Base-by-base conservation (phyloP, 2,113 vertebrate species). In the Pica pica region DNA sequence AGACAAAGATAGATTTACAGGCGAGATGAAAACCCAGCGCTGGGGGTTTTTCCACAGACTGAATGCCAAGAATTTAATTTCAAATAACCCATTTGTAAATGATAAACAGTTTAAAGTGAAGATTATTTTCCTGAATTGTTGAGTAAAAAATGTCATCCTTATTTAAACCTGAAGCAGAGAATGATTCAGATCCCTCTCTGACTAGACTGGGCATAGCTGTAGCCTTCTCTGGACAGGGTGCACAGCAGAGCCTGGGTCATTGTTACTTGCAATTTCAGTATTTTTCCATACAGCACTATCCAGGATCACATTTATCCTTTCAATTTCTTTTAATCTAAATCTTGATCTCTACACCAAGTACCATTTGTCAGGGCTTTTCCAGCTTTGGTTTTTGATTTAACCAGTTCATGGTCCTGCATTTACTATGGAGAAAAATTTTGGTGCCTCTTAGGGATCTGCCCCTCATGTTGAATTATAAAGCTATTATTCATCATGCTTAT, bases 1-100 rank as follows among this genome's bases (percentile, higher is more conserved):
- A 79, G 74, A 82, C 69, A 73, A 83, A 93, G 87, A 79, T 60
- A 84, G 77, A 84, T 82, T 91, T 94, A 71, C 74, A 85, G 53
- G 47, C 30, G 18, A 75, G 78, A 78, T 50, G 84, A 90, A 94
- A 89, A 90, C 57, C 24, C 41, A 79, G 24, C 52, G 37, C 53
- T 24, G 41, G 87, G 78, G 69, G 2, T 3, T 91, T 95, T 96
- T 93, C 91, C 89, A 31, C 17, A 67, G 71, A 57, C 17, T 10
- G 21, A 61, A 93, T 88, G 59, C 68, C 94, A 93, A 59, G 23
- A 37, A 63, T 90, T 90, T 85, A 49, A 73, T 77, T 86, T 77
- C 63, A 81, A 70, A 61, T 55, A 85, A 53, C 31, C 42, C 24
- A 6, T 80, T 90, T 91, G 35, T 1, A 83, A 93, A 80, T 69